A percentile compares a stretch with the other conserved stretches of the same genome.
phyloP scores from a whole-genome alignment of 2,797 vertebrate species.

The Liasis olivaceus region DNA sequence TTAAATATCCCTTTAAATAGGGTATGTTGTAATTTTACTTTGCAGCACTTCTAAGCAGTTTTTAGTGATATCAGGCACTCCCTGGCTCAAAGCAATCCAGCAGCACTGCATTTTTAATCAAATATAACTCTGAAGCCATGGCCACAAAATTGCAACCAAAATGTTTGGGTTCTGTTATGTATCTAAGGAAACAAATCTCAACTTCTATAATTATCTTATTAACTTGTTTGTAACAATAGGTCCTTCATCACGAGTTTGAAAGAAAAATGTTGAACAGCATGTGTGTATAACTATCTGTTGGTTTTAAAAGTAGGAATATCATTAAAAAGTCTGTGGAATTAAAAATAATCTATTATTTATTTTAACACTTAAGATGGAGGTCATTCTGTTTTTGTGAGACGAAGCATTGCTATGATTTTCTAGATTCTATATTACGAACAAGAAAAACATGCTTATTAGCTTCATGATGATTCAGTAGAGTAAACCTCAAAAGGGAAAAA shows the following conservation, averaged over 20 bases:
- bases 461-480: background rate
- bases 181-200: constrained; percentile 78
- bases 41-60: constrained; percentile 65
- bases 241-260: constrained; percentile 40
- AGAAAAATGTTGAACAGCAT: background rate
- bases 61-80: constrained; percentile 67
- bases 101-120: constrained; percentile 68
- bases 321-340: background rate
- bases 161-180: constrained; percentile 81
- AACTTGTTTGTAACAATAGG: constrained; percentile 63
- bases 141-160: constrained; percentile 73
- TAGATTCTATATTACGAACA: background rate
- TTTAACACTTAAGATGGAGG: background rate
- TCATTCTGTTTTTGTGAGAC: background rate
- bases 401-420: background rate
- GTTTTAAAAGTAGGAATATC: background rate
- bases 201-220: constrained; percentile 77
- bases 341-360: background rate
- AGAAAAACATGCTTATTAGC: background rate
- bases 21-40: constrained; percentile 71
- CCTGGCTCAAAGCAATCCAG: constrained; percentile 59
- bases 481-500: background rate
- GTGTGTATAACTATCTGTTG: background rate
- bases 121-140: constrained; percentile 74
- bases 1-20: constrained; percentile 61